phyloP scores from a whole-genome alignment of 2,888 invertebrate species.

The Epirrhoe alternata region DNA sequence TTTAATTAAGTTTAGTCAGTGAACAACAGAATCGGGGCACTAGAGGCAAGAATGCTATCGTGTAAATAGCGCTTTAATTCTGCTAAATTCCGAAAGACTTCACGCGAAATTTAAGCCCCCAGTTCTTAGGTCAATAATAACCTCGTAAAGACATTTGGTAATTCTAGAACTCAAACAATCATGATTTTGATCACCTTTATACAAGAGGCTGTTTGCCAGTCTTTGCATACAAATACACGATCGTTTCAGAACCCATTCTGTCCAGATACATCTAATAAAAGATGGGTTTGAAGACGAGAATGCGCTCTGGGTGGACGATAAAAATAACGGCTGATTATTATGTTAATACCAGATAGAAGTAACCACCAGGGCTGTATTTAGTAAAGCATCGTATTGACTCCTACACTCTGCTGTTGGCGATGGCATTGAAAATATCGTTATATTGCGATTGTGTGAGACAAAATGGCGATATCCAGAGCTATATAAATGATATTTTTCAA shows the following conservation, averaged over 20 bases:
- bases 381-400: background rate
- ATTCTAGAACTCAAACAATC: background rate
- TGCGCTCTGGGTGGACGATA: conserved; percentile 33
- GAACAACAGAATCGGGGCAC: too few relatives aligned
- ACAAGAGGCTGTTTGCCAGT: background rate
- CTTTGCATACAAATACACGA: conserved; percentile 25
- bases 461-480: too few relatives aligned
- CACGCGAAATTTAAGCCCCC: background rate
- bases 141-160: background rate
- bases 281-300: conserved; percentile 43
- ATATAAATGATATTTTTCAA: too few relatives aligned
- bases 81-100: too few relatives aligned
- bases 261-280: conserved; percentile 29
- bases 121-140: background rate
- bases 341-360: conserved; percentile 38
- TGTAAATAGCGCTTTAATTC: too few relatives aligned
- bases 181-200: background rate
- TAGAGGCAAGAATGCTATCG: too few relatives aligned
- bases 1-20: too few relatives aligned
- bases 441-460: too few relatives aligned
- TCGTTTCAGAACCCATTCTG: conserved; percentile 28
- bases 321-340: conserved; percentile 44
- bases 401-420: background rate
- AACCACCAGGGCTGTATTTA: conserved; percentile 17
- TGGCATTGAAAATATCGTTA: too few relatives aligned